phyloP scores from a whole-genome alignment of 2,797 vertebrate species.

The Urophycis tenuis region DNA sequence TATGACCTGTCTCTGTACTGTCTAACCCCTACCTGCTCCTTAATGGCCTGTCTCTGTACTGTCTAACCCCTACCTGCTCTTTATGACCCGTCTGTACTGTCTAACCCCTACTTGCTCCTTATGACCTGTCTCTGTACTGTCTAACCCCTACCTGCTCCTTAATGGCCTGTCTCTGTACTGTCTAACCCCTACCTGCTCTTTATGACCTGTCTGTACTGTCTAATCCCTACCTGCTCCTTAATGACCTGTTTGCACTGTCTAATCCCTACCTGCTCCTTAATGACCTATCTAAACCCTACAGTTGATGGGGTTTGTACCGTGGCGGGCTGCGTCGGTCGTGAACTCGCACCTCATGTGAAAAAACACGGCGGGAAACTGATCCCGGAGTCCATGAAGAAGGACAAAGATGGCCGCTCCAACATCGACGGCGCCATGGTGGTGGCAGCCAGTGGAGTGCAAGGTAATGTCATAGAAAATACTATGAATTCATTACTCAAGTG shows the following conservation, averaged over 20 bases:
- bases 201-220: too few species aligned
- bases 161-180: too few species aligned
- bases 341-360: constrained; percentile 92
- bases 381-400: constrained; percentile 92
- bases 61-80: too few species aligned
- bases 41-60: too few species aligned
- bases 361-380: constrained; percentile 93
- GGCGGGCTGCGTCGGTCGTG: constrained; percentile 83
- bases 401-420: constrained; percentile 88
- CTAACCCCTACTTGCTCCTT: too few species aligned
- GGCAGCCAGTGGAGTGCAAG: constrained; percentile 94
- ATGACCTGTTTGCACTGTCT: too few species aligned
- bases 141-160: too few species aligned
- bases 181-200: too few species aligned
- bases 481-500: background rate
- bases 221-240: too few species aligned
- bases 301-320: constrained; percentile 91
- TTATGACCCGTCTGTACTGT: too few species aligned
- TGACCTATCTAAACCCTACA: constrained; percentile 47
- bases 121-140: too few species aligned
- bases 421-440: constrained; percentile 93
- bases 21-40: background rate
- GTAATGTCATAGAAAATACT: constrained; percentile 50
- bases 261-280: background rate
- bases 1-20: background rate